Evolutionary conservation across 2,113 vertebrate genomes (phyloP), one percentile per base, ranked within the genome.

Genomic region (Brachypteracias leptosomus): DNA sequence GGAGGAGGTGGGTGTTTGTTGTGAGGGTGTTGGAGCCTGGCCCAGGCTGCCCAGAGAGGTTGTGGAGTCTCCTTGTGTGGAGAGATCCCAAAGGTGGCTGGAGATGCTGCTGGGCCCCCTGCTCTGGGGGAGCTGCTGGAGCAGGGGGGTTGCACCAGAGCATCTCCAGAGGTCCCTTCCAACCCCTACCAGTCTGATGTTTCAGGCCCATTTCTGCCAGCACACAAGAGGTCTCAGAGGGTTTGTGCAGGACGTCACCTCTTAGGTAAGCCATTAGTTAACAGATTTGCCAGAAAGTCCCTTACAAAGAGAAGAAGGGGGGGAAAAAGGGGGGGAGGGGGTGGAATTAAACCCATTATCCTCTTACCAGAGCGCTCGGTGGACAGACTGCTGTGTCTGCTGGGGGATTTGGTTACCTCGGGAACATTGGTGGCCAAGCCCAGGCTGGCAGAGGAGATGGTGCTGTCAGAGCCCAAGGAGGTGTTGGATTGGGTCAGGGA

Each of bases 401-500:
- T 92, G 11, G 99, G 94, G 78, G 99, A 40, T 92, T 98, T 98
- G 68, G 98, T 96, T 4, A 97, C 97, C 91, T 98, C 98, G 0
- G 98, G 98, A 18, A 97, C 98, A 9, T 97, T 97, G 1, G 98
- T 94, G 0, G 98, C 98, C 29, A 99, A 97, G 35, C 98, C 98
- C 13, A 99, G 98, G 85, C 99, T 98, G 13, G 99, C 98, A 0
- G 99, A 99, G 8, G 99, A 99, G 95, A 99, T 92, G 79, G 99
- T 99, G 97, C 99, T 99, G 98, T 99, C 99, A 0, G 99, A 99
- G 16, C 99, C 99, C 91, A 99, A 97, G 0, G 99, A 99, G 1
- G 99, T 99, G 97, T 97, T 99, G 94, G 99, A 99, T 26, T 98
- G 99, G 0, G 98, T 99, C 95, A 99, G 98, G 1, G 99, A 99